Evolutionary conservation across 1,140 invertebrate species (phyloP).

Genomic region (Mercenaria mercenaria): DNA sequence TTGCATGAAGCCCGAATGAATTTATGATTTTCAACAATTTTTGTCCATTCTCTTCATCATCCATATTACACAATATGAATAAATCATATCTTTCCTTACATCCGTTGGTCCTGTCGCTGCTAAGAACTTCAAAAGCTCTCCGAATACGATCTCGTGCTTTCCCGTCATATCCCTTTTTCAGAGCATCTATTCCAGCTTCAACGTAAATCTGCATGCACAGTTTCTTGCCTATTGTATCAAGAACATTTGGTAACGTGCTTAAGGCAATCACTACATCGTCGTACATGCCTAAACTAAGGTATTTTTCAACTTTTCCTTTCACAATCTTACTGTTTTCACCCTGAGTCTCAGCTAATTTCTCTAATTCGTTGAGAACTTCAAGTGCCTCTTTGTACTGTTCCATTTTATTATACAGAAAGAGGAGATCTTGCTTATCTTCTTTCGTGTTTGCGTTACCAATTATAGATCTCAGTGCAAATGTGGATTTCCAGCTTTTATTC

Average conservation of each 20-base stretch:
- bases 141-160: neutral
- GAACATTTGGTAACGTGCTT: too few relatives aligned
- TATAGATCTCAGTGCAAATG: neutral
- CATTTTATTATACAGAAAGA: neutral
- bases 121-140: neutral
- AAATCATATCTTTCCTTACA: neutral
- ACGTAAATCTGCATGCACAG: neutral
- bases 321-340: neutral
- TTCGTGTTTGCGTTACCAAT: neutral
- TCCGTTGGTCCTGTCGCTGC: neutral
- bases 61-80: slow-evolving; percentile 10
- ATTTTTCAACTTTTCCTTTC: neutral
- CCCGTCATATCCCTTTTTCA: neutral
- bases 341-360: neutral
- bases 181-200: neutral
- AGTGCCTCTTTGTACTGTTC: neutral
- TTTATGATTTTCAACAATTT: neutral
- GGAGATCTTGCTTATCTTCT: neutral
- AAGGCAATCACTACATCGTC: slow-evolving; percentile 24
- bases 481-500: neutral
- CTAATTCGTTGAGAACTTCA: neutral
- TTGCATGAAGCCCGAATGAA: neutral
- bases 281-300: neutral
- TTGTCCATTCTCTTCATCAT: neutral
- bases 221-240: neutral